Evolutionary conservation across 1,140 invertebrate genomes (phyloP).

Genomic region (Trichonephila clavata): DNA sequence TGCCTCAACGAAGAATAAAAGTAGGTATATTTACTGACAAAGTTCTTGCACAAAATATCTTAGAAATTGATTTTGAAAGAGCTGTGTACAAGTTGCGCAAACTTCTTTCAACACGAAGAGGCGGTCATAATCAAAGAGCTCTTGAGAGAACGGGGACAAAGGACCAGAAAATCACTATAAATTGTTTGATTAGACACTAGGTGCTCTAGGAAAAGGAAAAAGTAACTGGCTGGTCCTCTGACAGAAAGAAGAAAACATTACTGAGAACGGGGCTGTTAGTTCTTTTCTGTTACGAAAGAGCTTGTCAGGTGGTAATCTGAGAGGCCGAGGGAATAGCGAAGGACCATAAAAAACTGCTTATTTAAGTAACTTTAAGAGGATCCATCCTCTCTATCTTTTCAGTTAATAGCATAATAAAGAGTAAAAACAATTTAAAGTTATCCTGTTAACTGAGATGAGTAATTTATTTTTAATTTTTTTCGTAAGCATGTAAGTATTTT

Average conservation of each 20-base stretch:
- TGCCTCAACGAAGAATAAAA: too few relatives aligned
- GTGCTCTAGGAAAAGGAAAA: neutral
- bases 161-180: conserved; percentile 1
- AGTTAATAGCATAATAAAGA: neutral
- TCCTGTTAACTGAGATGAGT: neutral
- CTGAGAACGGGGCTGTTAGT: neutral
- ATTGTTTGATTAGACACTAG: conserved; percentile 18
- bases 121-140: neutral
- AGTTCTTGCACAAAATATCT: too few relatives aligned
- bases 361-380: neutral
- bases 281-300: neutral
- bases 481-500: neutral
- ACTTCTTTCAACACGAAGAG: neutral
- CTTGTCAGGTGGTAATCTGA: conserved; percentile 16
- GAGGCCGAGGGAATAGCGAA: neutral
- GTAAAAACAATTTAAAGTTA: neutral
- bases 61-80: too few relatives aligned
- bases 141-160: neutral
- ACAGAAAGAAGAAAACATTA: neutral
- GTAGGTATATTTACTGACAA: too few relatives aligned
- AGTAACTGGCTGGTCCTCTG: neutral
- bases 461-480: neutral
- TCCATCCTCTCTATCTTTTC: neutral
- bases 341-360: neutral
- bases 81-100: neutral